Evolutionary conservation across 2,888 invertebrate genomes (phyloP), one percentile per base, ranked within the genome.

Genomic region (Clistopyga incitator): DNA sequence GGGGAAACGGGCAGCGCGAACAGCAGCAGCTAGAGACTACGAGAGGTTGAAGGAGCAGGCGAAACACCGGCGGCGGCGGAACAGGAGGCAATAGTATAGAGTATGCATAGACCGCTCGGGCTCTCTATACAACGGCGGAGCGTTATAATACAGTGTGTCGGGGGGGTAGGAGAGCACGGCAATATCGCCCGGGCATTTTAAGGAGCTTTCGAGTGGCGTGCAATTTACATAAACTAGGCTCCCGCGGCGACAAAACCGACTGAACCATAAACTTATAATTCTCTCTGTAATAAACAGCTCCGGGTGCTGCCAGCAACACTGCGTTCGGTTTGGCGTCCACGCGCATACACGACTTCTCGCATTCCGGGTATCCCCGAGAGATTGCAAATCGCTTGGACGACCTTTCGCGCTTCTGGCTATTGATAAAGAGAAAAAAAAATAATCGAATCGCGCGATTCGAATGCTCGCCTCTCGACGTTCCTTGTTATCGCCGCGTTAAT

Each of bases 161-260:
- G 59, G 10, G 25, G 59, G 10, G 42, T 71, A 29, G 61, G 38
- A 25, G 25, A 29, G 56, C 64, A 72, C 59, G 74, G 80, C 74
- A 81, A 84, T 84, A 84, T 74, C 81, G 75, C 75, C 65, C 81
- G 47, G 78, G 84, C 74, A 84, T 84, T 84, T 84, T 81, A 84
- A 84, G 84, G 84, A 84, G 84, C 84, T 84, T 84, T 84, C 81
- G 84, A 84, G 84, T 84, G 84, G 81, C 81, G 45, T 78, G 81
- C 74, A 84, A 84, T 84, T 84, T 84, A 81, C 84, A 84, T 84
- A 84, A 84, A 84, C 84, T 84, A 84, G 78, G 74, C 84, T 84
- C 84, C 81, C 84, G 81, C 81, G 74, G 84, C 81, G 84, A 84
- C 84, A 84, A 84, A 84, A 84, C 84, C 78, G 81, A 81, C 84